A percentile compares a stretch with the other conserved stretches of the same genome.
Conservation (phyloP, 2,888 invertebrate genomes). For the Hymenopus coronatus region DNA sequence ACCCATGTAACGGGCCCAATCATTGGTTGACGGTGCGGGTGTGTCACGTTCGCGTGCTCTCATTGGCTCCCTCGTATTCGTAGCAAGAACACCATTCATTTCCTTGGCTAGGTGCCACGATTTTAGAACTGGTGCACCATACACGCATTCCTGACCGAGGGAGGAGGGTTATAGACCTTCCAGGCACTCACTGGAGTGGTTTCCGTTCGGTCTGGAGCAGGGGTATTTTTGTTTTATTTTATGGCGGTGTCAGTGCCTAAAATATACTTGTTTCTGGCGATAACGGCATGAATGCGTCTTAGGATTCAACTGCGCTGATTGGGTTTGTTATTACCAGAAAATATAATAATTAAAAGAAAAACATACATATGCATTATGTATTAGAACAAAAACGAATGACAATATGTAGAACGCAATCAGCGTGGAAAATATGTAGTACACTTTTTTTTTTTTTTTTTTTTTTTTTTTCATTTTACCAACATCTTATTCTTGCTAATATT, state of each 20-base stretch:
- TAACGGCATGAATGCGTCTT: too few species aligned
- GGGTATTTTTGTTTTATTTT: background rate
- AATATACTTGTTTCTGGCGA: background rate
- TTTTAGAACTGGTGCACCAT: background rate
- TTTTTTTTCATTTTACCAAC: too few species aligned
- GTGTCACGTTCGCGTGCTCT: background rate
- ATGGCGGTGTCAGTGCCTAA: background rate
- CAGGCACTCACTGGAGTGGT: background rate
- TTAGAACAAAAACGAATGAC: too few species aligned
- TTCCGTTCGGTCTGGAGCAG: background rate
- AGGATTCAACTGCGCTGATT: too few species aligned
- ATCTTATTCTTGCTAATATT: too few species aligned
- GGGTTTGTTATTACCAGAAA: too few species aligned
- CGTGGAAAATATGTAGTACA: too few species aligned
- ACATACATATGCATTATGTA: too few species aligned
- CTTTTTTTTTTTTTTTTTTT: too few species aligned
- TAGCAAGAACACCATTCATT: background rate
- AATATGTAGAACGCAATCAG: too few species aligned
- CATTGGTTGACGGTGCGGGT: background rate
- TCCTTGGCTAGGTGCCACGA: background rate
- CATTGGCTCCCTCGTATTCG: background rate
- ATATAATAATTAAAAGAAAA: too few species aligned
- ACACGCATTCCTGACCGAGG: background rate
- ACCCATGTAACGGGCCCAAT: background rate
- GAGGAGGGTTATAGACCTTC: background rate